Base-by-base conservation (phyloP, 2,797 vertebrate species). In the Liparis tanakae region DNA sequence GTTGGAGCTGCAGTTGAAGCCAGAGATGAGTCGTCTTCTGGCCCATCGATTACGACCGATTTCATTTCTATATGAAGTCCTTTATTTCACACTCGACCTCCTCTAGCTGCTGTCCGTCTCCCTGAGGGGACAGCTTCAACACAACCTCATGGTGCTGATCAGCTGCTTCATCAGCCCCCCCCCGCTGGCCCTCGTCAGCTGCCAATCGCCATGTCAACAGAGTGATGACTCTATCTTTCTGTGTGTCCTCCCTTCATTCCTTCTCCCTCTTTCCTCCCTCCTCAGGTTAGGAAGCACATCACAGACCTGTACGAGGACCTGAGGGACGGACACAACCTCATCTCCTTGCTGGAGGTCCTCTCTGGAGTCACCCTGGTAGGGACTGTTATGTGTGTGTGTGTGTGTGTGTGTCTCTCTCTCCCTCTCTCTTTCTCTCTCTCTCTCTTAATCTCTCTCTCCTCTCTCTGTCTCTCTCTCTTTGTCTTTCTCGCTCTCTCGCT, bases 221-320 rank as follows among this genome's bases (percentile, higher is more conserved):
- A 74, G 0, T 17, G 56, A 57, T 76, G 76, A 81, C 75, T 65
- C 25, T 72, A 10, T 70, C 22, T 41, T 10, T 74, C 3, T 59
- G 17, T 54, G 9, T 71, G 3, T 65, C 74, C 48, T 7, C 37
- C 30, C 34, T 25, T 37, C 41, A 33, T 33, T 20, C 10, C 34
- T 15, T 34, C 20, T 54, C 50, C 30, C 14, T 10, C 37, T 53
- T 48, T 63, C 55, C n/a, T 64, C 55, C 41, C 65, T 22, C 59
- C 39, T 25, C 87, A 99, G 97, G 96, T 99, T 92, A 96, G 97
- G 76, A 99, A 99, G 70, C 96, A 98, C 41, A 95, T 98, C 90
- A 96, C 95, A 55, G 97, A 99, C 89, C 90, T 99, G 71, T 98
- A 98, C 2, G 97, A 98, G 85, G 97, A 99, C 89, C 95, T 99